Evolutionary conservation across 2,113 vertebrate genomes (phyloP).

Genomic region (Hippocampus comes): DNA sequence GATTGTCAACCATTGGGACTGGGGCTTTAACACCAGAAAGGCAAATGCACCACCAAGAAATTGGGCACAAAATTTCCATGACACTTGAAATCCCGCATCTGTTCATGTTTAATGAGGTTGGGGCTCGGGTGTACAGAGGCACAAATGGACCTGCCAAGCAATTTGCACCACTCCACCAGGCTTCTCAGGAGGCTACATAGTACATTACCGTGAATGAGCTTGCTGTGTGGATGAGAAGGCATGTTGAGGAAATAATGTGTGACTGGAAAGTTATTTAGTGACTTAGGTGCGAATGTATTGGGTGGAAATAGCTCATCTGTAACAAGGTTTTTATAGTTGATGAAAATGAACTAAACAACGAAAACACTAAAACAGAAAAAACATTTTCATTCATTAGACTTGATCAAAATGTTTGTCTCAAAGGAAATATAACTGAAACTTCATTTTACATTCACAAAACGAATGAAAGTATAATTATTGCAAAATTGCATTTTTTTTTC

Average conservation of each 20-base stretch:
- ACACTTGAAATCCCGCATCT: constrained; percentile 16
- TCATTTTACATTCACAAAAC: too few relatives aligned
- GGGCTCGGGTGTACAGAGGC: constrained; percentile 28
- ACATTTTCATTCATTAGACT: too few relatives aligned
- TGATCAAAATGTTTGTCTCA: too few relatives aligned
- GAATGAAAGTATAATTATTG: too few relatives aligned
- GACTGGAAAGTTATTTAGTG: not conserved
- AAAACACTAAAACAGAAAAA: too few relatives aligned
- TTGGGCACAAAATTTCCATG: constrained; percentile 7
- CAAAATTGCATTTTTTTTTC: too few relatives aligned
- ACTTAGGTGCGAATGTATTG: too few relatives aligned
- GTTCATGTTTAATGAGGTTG: constrained; percentile 36
- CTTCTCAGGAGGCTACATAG: not conserved
- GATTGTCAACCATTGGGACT: not conserved
- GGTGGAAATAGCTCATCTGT: not conserved
- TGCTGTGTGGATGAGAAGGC: not conserved
- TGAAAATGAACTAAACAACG: too few relatives aligned
- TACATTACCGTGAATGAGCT: not conserved
- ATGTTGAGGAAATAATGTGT: not conserved
- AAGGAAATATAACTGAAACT: too few relatives aligned
- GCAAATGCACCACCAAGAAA: not conserved
- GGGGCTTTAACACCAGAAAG: not conserved
- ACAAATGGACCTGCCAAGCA: constrained; percentile 10
- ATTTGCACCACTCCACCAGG: constrained; percentile 5
- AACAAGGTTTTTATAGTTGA: too few relatives aligned